Evolutionary conservation across 2,113 vertebrate species (phyloP), one percentile per base, ranked within the genome.

Genomic region (Uropsilus gracilis): DNA sequence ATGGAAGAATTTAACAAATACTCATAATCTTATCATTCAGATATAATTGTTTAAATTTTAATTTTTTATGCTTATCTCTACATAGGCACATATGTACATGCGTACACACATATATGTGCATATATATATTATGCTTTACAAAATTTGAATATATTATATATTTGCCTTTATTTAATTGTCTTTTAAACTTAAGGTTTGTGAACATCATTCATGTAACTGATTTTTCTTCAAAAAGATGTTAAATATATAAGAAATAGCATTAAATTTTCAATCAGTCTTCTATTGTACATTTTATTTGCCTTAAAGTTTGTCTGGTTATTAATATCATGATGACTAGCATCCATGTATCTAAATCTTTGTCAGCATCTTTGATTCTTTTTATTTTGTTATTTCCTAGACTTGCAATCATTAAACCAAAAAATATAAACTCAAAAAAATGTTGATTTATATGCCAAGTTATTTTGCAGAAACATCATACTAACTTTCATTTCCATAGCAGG

Each of bases 91-190:
- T 34, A 39, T 10, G 8, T 2, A 39, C 24, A 59, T 59, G 24
- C 24, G 17, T 53, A 59, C 24, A 46, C 20, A 17, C 24, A 16
- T 14, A 69, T 53, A 14, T 17, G 22, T 34, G 7, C 16, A 59
- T 32, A 57, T 44, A 89, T 28, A n/a, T 24, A 32, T 18, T 57
- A 24, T 32, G n/a, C n/a, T 78, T 59, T 59, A 2, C 13, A 83
- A 93, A 59, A 78, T 46, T 50, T 46, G 8, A 13, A 75, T 44
- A 42, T 66, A 77, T 61, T 24, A 0, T 57, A 1, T 30, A 89
- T 72, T 93, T 14, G 53, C 26, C 85, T 84, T 92, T 90, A 78
- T 28, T 86, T 86, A 89, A 76, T 94, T 48, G 30, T 86, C 13
- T 30, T 78, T 85, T 88, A 39, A 53, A 76, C 14, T 90, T 86